Conservation (phyloP, 2,888 invertebrate genomes). For the Octodonta nipae region DNA sequence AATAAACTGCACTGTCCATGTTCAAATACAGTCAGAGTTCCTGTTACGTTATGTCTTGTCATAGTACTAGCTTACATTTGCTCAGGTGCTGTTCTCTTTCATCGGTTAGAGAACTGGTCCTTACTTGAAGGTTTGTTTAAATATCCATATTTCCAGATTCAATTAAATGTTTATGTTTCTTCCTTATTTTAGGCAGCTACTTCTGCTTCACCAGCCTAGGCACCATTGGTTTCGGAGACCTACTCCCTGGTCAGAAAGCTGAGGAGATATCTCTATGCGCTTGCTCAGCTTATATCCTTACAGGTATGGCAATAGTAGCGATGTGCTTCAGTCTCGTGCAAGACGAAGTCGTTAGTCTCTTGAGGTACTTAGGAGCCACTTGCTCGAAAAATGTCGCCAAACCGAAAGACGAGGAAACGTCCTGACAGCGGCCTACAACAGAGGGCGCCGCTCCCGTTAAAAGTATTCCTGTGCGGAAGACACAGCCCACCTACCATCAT, state of each 20-base stretch:
- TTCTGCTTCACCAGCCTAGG: slow-evolving; percentile 64
- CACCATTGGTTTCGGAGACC: slow-evolving; percentile 72
- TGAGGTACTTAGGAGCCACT: slow-evolving; percentile 22
- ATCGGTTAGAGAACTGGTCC: slow-evolving; percentile 82
- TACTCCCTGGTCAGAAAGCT: slow-evolving; percentile 52
- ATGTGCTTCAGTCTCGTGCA: slow-evolving; percentile 80
- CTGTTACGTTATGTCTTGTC: slow-evolving; percentile 72
- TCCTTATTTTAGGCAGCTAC: slow-evolving; percentile 37
- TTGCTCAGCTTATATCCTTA: slow-evolving; percentile 67
- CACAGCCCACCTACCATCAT: slow-evolving; percentile 32
- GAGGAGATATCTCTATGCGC: slow-evolving; percentile 59
- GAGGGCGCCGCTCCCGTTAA: slow-evolving; percentile 38
- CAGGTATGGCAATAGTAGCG: slow-evolving; percentile 74
- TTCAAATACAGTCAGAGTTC: slow-evolving; percentile 59
- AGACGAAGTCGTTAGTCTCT: slow-evolving; percentile 40
- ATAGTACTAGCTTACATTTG: slow-evolving; percentile 78
- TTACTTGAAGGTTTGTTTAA: slow-evolving; percentile 56
- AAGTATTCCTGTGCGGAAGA: slow-evolving; percentile 29
- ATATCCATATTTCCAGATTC: neutral
- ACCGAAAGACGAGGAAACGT: slow-evolving; percentile 37
- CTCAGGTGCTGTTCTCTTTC: slow-evolving; percentile 80
- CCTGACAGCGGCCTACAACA: slow-evolving; percentile 42
- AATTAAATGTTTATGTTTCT: neutral
- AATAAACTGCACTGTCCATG: slow-evolving; percentile 33
- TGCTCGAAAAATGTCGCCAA: slow-evolving; percentile 23